phyloP scores from a whole-genome alignment of 2,888 invertebrate species.

The Caenorhabditis sinica region DNA sequence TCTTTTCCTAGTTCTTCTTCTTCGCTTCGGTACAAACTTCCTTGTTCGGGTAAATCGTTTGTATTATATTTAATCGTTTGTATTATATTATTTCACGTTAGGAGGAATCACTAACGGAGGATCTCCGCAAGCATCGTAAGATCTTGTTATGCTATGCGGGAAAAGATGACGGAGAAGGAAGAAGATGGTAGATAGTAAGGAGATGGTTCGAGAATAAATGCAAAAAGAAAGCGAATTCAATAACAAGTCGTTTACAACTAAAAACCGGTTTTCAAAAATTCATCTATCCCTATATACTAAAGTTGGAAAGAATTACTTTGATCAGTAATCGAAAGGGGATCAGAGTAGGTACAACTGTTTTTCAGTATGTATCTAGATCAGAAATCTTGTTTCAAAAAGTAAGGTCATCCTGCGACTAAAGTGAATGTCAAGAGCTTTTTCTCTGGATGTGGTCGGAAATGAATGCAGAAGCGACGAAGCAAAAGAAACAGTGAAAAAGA shows the following conservation, averaged over 20 bases:
- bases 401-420: slow-evolving; percentile 1
- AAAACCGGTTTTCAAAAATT: slow-evolving; percentile 34
- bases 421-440: slow-evolving; percentile 32
- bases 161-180: slow-evolving; percentile 16
- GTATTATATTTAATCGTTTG: slow-evolving; percentile 11
- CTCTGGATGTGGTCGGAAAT: slow-evolving; percentile 31
- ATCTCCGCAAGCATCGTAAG: slow-evolving; percentile 13
- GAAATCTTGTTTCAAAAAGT: not conserved
- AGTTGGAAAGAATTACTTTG: slow-evolving; percentile 11
- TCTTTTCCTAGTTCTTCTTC: slow-evolving; percentile 2
- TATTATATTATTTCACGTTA: too few species aligned
- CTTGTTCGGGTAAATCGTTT: slow-evolving; percentile 43
- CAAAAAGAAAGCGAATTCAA: slow-evolving; percentile 19
- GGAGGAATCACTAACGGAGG: slow-evolving; percentile 27
- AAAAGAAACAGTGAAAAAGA: slow-evolving; percentile 18
- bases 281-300: not conserved
- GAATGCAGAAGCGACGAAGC: slow-evolving; percentile 22
- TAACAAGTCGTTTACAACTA: slow-evolving; percentile 31
- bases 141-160: slow-evolving; percentile 38
- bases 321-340: slow-evolving; percentile 6
- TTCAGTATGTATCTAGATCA: not conserved
- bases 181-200: not conserved
- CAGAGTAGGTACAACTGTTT: not conserved
- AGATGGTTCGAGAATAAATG: slow-evolving; percentile 27
- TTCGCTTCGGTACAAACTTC: slow-evolving; percentile 36